These are phyloP conservation scores for Melanostigma gelatinosum DNA, from an alignment of 2,113 vertebrate species.

Conservation along the genomic window DNA sequence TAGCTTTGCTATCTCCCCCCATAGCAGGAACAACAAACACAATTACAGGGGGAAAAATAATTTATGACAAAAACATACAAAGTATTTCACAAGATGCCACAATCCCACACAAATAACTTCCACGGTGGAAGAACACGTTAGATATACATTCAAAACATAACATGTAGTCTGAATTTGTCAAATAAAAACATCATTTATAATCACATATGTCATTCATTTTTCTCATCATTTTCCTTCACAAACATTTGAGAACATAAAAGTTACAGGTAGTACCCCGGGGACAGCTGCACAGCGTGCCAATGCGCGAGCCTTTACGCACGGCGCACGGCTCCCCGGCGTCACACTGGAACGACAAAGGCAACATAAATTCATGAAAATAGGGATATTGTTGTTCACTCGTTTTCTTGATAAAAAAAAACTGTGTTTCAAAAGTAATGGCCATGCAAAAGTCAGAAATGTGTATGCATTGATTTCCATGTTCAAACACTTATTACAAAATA, in stretches of 20 bases:
- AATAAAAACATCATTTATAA: constrained; percentile 26
- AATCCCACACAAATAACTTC: background rate
- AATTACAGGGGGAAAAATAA: background rate
- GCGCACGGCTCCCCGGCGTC: constrained; percentile 83
- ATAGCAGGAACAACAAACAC: background rate
- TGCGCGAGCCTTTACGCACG: constrained; percentile 84
- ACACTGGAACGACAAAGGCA: constrained; percentile 76
- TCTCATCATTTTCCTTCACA: constrained; percentile 62
- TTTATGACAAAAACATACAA: constrained; percentile 1
- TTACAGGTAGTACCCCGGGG: constrained; percentile 84
- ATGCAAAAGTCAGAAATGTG: background rate
- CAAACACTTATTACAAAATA: background rate
- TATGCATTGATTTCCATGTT: background rate
- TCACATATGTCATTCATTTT: constrained; percentile 25
- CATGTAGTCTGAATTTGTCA: constrained; percentile 2
- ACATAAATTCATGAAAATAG: background rate
- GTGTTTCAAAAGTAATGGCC: background rate
- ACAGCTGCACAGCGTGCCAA: constrained; percentile 87
- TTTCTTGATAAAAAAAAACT: background rate
- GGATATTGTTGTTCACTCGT: background rate
- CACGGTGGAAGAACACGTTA: background rate
- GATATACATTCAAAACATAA: background rate
- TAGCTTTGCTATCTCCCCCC: background rate
- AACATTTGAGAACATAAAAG: constrained; percentile 86
- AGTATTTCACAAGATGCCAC: background rate